Conservation (phyloP, 2,113 vertebrate species). For the Rhizomys pruinosus region DNA sequence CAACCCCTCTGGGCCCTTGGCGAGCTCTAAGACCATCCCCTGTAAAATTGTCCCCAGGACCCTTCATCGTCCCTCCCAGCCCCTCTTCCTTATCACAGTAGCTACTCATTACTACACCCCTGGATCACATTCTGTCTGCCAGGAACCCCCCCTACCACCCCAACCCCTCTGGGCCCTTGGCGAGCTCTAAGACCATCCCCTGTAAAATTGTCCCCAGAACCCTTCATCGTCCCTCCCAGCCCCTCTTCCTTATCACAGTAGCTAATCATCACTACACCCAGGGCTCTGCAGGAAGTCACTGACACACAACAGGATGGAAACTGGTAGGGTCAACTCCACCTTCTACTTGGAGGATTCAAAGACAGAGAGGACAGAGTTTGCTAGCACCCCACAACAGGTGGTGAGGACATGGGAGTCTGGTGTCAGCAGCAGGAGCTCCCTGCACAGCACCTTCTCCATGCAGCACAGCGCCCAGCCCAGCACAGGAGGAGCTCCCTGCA, state of each 20-base stretch:
- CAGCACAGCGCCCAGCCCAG: no score
- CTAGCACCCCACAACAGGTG: background rate
- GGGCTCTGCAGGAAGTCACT: background rate
- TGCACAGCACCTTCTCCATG: no score
- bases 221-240: background rate
- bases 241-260: background rate
- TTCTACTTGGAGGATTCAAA: background rate
- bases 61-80: background rate
- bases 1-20: background rate
- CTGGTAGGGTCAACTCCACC: rapidly evolving
- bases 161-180: background rate
- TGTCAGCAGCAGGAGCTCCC: no score
- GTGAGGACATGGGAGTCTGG: background rate
- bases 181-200: background rate
- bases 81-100: background rate
- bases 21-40: background rate
- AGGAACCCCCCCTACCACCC: background rate
- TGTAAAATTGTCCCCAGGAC: rapidly evolving
- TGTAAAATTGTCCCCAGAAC: rapidly evolving
- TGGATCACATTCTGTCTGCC: background rate
- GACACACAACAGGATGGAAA: background rate
- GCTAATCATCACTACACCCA: no score
- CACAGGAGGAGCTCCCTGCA: no score
- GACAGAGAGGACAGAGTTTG: background rate
- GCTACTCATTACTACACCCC: no score